Percentiles rank a stretch among this genome's conserved stretches.
Conservation (phyloP, 2,113 vertebrate species). For the Sorex fumeus region DNA sequence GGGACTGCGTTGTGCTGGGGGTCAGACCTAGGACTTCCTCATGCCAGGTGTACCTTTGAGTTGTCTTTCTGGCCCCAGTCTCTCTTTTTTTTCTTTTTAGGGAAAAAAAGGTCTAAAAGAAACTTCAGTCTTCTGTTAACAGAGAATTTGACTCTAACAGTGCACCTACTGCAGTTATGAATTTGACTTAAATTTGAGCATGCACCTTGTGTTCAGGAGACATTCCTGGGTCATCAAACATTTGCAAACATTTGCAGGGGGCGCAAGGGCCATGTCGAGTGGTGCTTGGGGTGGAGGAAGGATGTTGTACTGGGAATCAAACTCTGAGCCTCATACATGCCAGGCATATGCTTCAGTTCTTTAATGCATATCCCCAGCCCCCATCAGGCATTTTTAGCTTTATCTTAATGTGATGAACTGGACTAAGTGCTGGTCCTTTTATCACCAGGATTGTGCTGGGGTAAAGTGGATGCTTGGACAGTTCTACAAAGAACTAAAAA, state of each 20-base stretch:
- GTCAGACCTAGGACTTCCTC: no score
- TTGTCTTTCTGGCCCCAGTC: not conserved
- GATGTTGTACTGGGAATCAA: no score
- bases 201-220: not conserved
- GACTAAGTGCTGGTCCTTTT: not conserved
- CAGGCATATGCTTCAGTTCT: no score
- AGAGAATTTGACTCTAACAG: conserved; percentile 10
- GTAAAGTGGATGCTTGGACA: not conserved
- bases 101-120: not conserved
- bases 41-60: no score
- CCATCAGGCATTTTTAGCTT: no score
- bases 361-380: no score
- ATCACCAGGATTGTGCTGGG: not conserved
- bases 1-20: no score
- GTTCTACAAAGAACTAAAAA: conserved; percentile 1
- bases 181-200: not conserved
- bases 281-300: no score
- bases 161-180: not conserved
- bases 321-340: no score
- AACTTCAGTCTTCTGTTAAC: not conserved
- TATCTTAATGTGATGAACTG: not conserved
- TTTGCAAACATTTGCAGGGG: no score
- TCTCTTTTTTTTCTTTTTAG: no score
- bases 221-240: not conserved
- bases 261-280: no score